phyloP scores from a whole-genome alignment of 2,797 vertebrate genomes.

The Tokudaia muenninki region DNA sequence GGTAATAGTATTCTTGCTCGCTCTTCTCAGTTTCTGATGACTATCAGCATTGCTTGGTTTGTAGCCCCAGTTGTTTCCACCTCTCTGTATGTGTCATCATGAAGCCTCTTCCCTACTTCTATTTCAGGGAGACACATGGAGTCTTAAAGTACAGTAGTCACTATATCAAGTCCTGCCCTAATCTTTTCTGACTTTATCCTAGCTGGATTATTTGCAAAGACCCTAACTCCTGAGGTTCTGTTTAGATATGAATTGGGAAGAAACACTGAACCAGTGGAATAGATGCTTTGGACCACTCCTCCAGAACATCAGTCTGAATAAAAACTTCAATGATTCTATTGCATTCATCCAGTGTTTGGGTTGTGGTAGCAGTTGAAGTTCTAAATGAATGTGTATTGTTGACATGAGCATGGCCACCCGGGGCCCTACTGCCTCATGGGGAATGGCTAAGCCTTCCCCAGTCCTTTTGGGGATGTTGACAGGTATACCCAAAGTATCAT shows the following conservation, averaged over 20 bases:
- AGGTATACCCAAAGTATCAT: background rate
- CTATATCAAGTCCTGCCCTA: background rate
- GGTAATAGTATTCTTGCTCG: background rate
- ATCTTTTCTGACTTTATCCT: background rate
- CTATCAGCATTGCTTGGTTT: background rate
- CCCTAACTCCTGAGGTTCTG: background rate
- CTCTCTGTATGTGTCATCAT: background rate
- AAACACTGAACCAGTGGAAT: background rate
- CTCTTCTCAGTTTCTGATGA: background rate
- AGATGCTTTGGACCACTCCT: background rate
- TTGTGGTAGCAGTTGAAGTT: background rate
- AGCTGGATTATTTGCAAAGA: background rate
- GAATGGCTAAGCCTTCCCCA: background rate
- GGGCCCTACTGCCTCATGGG: background rate
- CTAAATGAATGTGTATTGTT: background rate
- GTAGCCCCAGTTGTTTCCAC: background rate
- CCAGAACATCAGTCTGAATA: background rate
- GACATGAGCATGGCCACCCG: background rate
- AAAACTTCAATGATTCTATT: background rate
- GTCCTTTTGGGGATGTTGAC: background rate
- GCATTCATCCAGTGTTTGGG: too few species aligned
- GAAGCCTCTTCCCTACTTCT: background rate
- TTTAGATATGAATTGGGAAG: background rate
- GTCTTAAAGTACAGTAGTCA: background rate
- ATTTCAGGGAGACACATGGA: background rate